Conservation (phyloP, 2,888 invertebrate genomes). For the Pollenia labialis region DNA sequence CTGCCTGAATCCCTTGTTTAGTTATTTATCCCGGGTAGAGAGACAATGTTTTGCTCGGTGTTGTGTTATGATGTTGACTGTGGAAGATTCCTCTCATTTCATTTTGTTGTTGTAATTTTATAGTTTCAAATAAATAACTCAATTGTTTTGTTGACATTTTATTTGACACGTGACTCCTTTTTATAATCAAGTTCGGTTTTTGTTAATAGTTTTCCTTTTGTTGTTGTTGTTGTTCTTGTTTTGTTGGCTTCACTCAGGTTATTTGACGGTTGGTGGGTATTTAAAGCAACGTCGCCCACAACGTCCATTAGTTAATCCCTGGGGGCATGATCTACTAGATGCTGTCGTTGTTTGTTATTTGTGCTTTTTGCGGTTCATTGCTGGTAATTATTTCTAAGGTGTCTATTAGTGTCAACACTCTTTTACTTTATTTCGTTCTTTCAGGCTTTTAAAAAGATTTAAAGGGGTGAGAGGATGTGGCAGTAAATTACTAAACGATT, state of each 20-base stretch:
- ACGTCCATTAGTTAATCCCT: slow-evolving; percentile 64
- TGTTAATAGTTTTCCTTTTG: slow-evolving; percentile 62
- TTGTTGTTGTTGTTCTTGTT: slow-evolving; percentile 29
- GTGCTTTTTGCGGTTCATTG: slow-evolving; percentile 76
- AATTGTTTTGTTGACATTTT: slow-evolving; percentile 84
- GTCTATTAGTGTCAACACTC: slow-evolving; percentile 72
- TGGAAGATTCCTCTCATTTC: slow-evolving; percentile 23
- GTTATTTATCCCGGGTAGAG: neutral
- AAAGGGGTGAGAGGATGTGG: neutral
- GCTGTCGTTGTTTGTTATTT: slow-evolving; percentile 52
- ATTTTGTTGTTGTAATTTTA: slow-evolving; percentile 39
- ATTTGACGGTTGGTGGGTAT: slow-evolving; percentile 70
- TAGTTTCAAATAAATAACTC: slow-evolving; percentile 81
- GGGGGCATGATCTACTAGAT: slow-evolving; percentile 48
- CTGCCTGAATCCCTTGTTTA: slow-evolving; percentile 33
- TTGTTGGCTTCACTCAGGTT: slow-evolving; percentile 54
- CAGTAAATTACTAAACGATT: slow-evolving; percentile 12
- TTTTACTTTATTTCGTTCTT: neutral
- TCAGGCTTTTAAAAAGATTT: slow-evolving; percentile 2
- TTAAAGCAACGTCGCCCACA: slow-evolving; percentile 65
- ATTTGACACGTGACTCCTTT: slow-evolving; percentile 83
- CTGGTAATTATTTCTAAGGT: slow-evolving; percentile 80
- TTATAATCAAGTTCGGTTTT: slow-evolving; percentile 68
- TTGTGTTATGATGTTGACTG: slow-evolving; percentile 20
- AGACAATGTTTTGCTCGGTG: neutral